phyloP scores from a whole-genome alignment of 2,888 invertebrate species.

The Cataglyphis albicans region DNA sequence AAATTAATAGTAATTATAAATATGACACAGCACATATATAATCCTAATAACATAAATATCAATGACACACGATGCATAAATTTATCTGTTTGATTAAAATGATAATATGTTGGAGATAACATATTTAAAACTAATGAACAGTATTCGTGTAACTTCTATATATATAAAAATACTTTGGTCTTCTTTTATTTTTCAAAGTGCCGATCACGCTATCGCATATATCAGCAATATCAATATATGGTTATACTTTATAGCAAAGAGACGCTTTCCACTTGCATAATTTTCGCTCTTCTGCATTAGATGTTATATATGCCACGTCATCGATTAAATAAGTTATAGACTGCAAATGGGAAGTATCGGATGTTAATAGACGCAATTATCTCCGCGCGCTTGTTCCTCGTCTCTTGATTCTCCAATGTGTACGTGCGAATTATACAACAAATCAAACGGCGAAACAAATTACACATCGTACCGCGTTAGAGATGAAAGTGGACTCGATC shows the following conservation, averaged over 20 bases:
- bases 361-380: slow-evolving; percentile 44
- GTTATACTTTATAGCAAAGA: neutral
- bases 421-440: slow-evolving; percentile 70
- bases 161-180: no score
- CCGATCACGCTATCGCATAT: neutral
- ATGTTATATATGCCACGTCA: slow-evolving; percentile 9
- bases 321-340: slow-evolving; percentile 44
- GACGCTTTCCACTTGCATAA: neutral
- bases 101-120: neutral
- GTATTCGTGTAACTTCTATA: neutral
- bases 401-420: slow-evolving; percentile 51
- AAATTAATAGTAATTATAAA: neutral
- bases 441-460: slow-evolving; percentile 69
- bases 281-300: slow-evolving; percentile 2
- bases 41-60: neutral
- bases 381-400: slow-evolving; percentile 22
- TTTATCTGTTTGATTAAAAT: neutral
- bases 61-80: neutral
- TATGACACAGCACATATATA: neutral
- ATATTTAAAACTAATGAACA: slow-evolving; percentile 4
- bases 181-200: neutral
- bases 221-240: neutral
- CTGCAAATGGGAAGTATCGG: slow-evolving; percentile 37
- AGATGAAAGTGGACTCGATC: slow-evolving; percentile 64
- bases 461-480: slow-evolving; percentile 20